Percentiles rank a stretch among this genome's conserved stretches.
Evolutionary conservation across 2,888 invertebrate genomes (phyloP).

Genomic region (Agriotes lineatus): DNA sequence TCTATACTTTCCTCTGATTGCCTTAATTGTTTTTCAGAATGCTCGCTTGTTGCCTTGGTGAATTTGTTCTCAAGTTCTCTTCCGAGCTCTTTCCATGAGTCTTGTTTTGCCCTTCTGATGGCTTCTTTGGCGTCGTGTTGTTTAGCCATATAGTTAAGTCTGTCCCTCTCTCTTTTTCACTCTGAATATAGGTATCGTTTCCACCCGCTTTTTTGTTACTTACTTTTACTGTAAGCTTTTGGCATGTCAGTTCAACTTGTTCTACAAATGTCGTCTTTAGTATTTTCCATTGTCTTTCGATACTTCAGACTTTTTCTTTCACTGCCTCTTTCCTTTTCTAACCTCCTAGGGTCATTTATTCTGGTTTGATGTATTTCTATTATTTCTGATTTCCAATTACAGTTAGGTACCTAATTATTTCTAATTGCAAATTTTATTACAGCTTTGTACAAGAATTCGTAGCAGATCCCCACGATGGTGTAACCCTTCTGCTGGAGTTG

Average conservation of each 20-base stretch:
- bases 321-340: not conserved
- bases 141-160: too few species aligned
- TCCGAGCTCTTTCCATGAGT: too few species aligned
- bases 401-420: too few species aligned
- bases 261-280: not conserved
- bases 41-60: too few species aligned
- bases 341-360: not conserved
- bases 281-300: not conserved
- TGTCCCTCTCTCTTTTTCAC: too few species aligned
- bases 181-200: too few species aligned
- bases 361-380: not conserved
- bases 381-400: not conserved
- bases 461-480: constrained; percentile 88
- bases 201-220: too few species aligned
- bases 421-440: constrained; percentile 55
- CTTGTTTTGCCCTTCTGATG: too few species aligned
- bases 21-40: too few species aligned
- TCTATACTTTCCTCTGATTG: too few species aligned
- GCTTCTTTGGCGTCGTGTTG: too few species aligned
- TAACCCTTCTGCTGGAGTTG: constrained; percentile 85
- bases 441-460: constrained; percentile 96
- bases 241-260: not conserved
- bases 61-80: too few species aligned
- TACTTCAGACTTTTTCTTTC: not conserved
- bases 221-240: not conserved